phyloP scores from a whole-genome alignment of 2,888 invertebrate species.

The Poecilus cupreus region DNA sequence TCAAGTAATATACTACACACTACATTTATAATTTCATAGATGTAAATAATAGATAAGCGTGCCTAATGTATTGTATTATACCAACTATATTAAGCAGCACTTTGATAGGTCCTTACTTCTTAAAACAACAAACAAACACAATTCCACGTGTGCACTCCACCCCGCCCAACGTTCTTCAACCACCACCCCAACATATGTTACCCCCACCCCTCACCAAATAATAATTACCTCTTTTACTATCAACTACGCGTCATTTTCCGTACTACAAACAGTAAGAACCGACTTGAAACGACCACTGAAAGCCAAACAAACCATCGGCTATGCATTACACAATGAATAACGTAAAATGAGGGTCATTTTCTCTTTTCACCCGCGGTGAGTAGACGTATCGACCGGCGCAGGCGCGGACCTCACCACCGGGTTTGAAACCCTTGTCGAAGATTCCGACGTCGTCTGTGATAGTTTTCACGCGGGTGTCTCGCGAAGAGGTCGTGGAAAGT shows the following conservation, averaged over 20 bases:
- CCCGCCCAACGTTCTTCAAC: background rate
- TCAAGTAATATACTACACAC: no score
- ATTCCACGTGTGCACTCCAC: background rate
- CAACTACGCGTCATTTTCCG: background rate
- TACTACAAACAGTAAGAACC: background rate
- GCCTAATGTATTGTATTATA: no score
- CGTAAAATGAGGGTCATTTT: background rate
- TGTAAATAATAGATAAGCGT: no score
- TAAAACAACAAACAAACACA: background rate
- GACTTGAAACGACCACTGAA: no score
- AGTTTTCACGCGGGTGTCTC: slow-evolving; percentile 11
- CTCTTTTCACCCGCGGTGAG: background rate
- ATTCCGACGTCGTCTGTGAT: background rate
- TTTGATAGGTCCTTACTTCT: no score
- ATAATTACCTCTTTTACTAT: background rate
- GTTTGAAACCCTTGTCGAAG: background rate
- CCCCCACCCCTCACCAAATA: no score
- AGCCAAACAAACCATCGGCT: slow-evolving; percentile 43
- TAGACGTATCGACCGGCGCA: slow-evolving; percentile 34
- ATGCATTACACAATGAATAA: slow-evolving; percentile 51
- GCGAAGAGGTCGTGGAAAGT: background rate
- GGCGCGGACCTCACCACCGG: background rate
- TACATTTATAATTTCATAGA: no score
- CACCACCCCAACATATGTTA: no score
- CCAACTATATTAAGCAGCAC: no score